Conservation (phyloP, 2,113 vertebrate genomes). For the Mobula hypostoma region DNA sequence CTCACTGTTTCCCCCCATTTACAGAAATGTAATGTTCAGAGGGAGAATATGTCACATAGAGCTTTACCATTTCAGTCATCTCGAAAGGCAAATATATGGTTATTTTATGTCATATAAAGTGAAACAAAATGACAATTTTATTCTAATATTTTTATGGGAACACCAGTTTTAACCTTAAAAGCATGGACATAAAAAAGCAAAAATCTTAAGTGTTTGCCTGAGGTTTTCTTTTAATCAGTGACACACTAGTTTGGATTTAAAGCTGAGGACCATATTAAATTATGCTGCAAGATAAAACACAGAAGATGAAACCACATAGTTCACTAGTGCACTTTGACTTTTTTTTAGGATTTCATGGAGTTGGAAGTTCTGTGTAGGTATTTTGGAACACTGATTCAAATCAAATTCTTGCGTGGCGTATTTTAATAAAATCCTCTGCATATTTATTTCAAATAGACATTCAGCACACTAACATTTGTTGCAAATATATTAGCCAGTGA, state of each 20-base stretch:
- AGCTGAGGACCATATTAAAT: neutral
- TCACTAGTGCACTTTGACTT: neutral
- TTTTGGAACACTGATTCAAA: neutral
- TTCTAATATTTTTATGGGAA: neutral
- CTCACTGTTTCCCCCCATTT: neutral
- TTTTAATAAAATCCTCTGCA: neutral
- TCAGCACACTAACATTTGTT: neutral
- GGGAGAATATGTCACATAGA: neutral
- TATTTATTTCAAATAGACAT: neutral
- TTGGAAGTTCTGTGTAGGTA: neutral
- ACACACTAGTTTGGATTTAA: neutral
- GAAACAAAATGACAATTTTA: neutral
- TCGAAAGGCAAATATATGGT: neutral
- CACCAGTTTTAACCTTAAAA: neutral
- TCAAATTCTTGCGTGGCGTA: neutral
- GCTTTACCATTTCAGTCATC: neutral
- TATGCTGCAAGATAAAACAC: neutral
- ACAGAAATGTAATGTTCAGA: neutral
- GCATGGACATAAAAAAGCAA: neutral
- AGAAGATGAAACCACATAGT: neutral
- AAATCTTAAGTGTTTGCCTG: neutral
- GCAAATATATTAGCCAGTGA: neutral
- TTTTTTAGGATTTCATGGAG: neutral
- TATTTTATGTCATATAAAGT: neutral
- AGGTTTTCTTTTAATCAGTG: neutral